phyloP scores from a whole-genome alignment of 2,113 vertebrate species.

The Centropus bengalensis region DNA sequence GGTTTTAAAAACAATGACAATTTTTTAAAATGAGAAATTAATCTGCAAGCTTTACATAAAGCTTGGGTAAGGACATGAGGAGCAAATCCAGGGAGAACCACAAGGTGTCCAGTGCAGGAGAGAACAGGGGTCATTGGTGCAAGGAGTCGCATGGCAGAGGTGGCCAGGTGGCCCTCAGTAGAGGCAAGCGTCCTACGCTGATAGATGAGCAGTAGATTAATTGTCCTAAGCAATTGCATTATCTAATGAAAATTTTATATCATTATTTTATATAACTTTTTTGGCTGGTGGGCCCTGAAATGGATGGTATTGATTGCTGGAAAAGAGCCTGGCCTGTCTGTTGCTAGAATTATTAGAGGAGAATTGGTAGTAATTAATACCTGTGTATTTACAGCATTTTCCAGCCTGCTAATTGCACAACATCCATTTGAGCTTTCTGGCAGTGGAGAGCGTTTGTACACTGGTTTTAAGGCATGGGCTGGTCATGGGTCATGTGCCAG shows the following conservation, averaged over 20 bases:
- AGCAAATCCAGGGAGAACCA: background rate
- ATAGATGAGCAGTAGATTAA: constrained; percentile 66
- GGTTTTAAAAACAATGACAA: background rate
- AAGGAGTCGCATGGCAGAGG: background rate
- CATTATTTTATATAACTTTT: constrained; percentile 75
- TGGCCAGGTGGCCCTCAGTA: background rate
- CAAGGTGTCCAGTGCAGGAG: rapidly evolving
- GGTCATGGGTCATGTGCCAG: rapidly evolving
- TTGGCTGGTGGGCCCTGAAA: constrained; percentile 67
- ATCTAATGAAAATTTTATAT: constrained; percentile 73
- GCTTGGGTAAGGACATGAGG: background rate
- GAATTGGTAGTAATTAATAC: constrained; percentile 74
- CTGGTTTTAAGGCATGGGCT: background rate
- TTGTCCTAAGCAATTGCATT: constrained; percentile 68
- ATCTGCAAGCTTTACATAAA: background rate
- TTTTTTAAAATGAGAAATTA: background rate
- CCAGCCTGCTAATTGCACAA: constrained; percentile 52
- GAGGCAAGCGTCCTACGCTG: background rate
- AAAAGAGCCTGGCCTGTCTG: constrained; percentile 60
- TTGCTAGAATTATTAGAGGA: constrained; percentile 59
- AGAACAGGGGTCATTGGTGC: background rate
- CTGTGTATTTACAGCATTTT: constrained; percentile 66
- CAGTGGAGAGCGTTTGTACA: background rate
- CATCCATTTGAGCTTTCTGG: background rate
- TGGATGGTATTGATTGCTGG: constrained; percentile 67